Conservation (phyloP, 2,797 vertebrate genomes). For the Babyrousa celebensis region DNA sequence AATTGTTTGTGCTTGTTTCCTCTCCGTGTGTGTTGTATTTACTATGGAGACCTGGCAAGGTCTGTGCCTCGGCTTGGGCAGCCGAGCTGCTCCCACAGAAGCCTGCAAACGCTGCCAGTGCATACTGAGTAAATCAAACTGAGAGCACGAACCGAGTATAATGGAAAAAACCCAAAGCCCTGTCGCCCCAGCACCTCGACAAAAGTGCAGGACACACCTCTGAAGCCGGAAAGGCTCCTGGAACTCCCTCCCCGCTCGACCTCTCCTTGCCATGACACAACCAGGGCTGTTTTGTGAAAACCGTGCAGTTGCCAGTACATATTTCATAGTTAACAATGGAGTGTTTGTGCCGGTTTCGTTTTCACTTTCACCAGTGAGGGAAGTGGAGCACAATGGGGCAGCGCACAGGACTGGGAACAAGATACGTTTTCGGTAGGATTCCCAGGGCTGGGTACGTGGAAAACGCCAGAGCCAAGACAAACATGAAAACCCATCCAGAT, state of each 20-base stretch:
- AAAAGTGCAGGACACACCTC: constrained; percentile 80
- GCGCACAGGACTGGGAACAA: constrained; percentile 82
- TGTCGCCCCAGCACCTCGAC: constrained; percentile 65
- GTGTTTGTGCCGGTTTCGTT: constrained; percentile 85
- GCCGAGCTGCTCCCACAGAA: constrained; percentile 82
- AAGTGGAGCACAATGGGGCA: constrained; percentile 80
- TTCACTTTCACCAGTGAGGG: constrained; percentile 85
- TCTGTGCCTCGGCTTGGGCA: constrained; percentile 63
- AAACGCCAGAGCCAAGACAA: constrained; percentile 83
- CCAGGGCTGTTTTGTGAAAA: constrained; percentile 79
- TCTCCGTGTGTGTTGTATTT: constrained; percentile 79
- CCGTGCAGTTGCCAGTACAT: constrained; percentile 78
- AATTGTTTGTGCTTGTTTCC: constrained; percentile 83
- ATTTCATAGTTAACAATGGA: constrained; percentile 84
- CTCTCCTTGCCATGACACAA: constrained; percentile 74
- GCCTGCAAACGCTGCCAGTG: constrained; percentile 79
- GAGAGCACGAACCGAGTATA: constrained; percentile 61
- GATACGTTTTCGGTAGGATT: constrained; percentile 82
- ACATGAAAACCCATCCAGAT: constrained; percentile 72
- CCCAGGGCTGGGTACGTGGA: constrained; percentile 79
- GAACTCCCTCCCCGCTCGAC: constrained; percentile 32
- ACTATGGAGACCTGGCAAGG: constrained; percentile 84
- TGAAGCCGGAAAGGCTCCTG: constrained; percentile 78
- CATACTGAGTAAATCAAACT: constrained; percentile 81
- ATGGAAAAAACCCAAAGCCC: constrained; percentile 86